Evolutionary conservation across 2,888 invertebrate species (phyloP).

Genomic region (Ecliptopera silaceata): DNA sequence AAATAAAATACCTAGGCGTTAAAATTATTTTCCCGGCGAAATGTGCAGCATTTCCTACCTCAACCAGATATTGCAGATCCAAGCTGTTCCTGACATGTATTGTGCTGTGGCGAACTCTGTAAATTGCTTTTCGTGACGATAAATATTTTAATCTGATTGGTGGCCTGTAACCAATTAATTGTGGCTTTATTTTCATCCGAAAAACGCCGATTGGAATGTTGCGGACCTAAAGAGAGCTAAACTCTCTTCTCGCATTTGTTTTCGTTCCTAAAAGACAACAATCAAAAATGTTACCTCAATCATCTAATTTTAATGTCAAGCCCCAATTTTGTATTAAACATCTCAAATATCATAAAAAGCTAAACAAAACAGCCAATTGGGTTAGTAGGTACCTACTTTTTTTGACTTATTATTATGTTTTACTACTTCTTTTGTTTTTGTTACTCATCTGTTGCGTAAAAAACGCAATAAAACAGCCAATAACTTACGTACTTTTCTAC

Average conservation of each 20-base stretch:
- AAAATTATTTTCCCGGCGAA: conserved; percentile 58
- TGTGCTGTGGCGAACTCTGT: conserved; percentile 75
- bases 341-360: too few relatives aligned
- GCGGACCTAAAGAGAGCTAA: background rate
- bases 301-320: too few relatives aligned
- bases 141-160: conserved; percentile 81
- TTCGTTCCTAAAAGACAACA: too few relatives aligned
- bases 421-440: too few relatives aligned
- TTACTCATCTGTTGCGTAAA: too few relatives aligned
- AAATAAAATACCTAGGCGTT: conserved; percentile 31
- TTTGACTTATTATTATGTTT: too few relatives aligned
- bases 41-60: conserved; percentile 62
- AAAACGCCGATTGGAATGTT: conserved; percentile 38
- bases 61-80: conserved; percentile 69
- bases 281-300: too few relatives aligned
- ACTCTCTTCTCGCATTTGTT: background rate
- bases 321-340: too few relatives aligned
- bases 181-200: conserved; percentile 64
- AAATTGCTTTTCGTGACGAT: conserved; percentile 80
- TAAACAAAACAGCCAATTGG: too few relatives aligned
- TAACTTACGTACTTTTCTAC: too few relatives aligned
- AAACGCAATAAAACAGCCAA: too few relatives aligned
- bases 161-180: conserved; percentile 77
- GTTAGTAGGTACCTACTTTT: too few relatives aligned
- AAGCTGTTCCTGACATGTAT: conserved; percentile 74